Percentiles rank a stretch among this genome's conserved stretches.
phyloP scores from a whole-genome alignment of 2,888 invertebrate species.

The Lasioglossum calceatum region DNA sequence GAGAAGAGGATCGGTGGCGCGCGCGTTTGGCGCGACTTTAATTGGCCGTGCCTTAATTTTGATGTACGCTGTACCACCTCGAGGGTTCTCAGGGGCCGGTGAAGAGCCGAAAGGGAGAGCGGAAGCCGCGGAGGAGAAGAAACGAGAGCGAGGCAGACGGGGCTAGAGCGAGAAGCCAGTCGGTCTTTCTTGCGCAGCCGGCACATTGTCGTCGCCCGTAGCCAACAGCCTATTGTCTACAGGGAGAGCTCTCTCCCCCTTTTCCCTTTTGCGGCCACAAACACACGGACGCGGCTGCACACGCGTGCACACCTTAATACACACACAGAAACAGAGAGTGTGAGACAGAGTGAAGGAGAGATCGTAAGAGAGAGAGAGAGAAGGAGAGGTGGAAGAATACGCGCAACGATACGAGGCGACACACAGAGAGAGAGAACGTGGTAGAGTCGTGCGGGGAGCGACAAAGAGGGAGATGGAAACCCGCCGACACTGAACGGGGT shows the following conservation, averaged over 20 bases:
- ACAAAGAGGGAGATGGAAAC: slow-evolving; percentile 51
- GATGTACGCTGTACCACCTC: slow-evolving; percentile 77
- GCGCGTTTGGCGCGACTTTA: slow-evolving; percentile 75
- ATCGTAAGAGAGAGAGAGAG: neutral
- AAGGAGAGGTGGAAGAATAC: neutral
- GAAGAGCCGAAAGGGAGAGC: slow-evolving; percentile 63
- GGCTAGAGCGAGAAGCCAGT: neutral
- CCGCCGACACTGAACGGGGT: slow-evolving; percentile 50
- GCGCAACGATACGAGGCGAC: slow-evolving; percentile 25
- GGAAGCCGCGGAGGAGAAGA: slow-evolving; percentile 54
- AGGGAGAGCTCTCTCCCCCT: slow-evolving; percentile 57
- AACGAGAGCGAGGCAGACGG: slow-evolving; percentile 53
- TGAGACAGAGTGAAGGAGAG: neutral
- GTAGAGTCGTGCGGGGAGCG: slow-evolving; percentile 35
- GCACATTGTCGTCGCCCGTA: slow-evolving; percentile 80
- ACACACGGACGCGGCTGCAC: neutral
- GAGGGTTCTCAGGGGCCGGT: slow-evolving; percentile 74
- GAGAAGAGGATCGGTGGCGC: slow-evolving; percentile 23
- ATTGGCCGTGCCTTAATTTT: slow-evolving; percentile 81
- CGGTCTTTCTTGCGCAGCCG: slow-evolving; percentile 52
- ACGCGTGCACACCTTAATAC: neutral
- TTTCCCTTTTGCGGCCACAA: slow-evolving; percentile 68
- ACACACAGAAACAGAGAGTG: neutral
- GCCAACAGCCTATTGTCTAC: slow-evolving; percentile 80
- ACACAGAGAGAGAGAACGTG: slow-evolving; percentile 38